phyloP scores from a whole-genome alignment of 2,888 invertebrate species.

The Esperia sulphurella region DNA sequence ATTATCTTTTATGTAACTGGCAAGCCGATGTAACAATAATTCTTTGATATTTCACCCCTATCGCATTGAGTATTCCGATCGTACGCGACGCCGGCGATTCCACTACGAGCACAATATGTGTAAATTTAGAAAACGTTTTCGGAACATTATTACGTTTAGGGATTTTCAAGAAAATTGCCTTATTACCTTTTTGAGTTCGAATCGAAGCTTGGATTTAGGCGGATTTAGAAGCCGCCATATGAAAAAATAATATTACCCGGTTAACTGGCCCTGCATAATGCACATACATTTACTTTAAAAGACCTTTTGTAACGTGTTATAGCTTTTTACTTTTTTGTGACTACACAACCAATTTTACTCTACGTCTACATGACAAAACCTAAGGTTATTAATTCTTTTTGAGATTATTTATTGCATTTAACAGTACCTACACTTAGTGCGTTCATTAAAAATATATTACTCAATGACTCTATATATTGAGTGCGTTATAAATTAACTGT shows the following conservation, averaged over 20 bases:
- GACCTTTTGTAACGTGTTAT: not conserved
- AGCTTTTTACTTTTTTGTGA: not conserved
- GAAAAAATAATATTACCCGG: constrained; percentile 10
- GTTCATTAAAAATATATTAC: too few relatives aligned
- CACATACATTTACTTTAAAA: constrained; percentile 2
- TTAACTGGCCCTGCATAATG: constrained; percentile 2
- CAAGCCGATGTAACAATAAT: constrained; percentile 41
- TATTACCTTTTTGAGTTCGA: constrained; percentile 74
- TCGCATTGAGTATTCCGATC: constrained; percentile 68
- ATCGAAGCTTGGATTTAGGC: constrained; percentile 60
- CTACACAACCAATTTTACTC: too few relatives aligned
- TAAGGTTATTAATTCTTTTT: too few relatives aligned
- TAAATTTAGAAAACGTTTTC: constrained; percentile 76
- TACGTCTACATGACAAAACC: too few relatives aligned
- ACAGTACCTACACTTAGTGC: too few relatives aligned
- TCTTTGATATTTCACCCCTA: constrained; percentile 52
- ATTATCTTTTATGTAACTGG: constrained; percentile 34
- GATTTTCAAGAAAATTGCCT: constrained; percentile 78
- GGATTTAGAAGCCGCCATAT: constrained; percentile 51
- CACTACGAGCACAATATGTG: constrained; percentile 72
- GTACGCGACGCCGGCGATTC: constrained; percentile 63
- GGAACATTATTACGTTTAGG: constrained; percentile 76
- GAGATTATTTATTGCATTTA: too few relatives aligned
- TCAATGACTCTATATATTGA: too few relatives aligned
- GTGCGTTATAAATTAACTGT: too few relatives aligned